A percentile compares a stretch with the other conserved stretches of the same genome.
Conservation (phyloP, 2,797 vertebrate genomes). For the Gephyroberyx darwinii region DNA sequence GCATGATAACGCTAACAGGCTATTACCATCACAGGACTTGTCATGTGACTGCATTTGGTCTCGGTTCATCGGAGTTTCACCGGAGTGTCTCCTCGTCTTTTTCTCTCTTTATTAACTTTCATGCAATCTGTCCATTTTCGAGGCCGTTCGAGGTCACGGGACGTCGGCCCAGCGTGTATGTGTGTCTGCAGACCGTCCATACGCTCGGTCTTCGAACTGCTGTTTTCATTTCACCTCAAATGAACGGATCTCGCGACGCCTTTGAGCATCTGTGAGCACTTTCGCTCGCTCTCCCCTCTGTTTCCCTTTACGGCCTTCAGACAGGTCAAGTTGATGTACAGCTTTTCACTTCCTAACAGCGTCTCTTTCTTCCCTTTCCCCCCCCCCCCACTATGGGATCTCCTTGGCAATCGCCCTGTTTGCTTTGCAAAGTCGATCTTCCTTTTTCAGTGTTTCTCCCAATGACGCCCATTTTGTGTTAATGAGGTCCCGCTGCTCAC, state of each 20-base stretch:
- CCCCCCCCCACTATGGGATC: neutral
- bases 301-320: constrained; percentile 7
- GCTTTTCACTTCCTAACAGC: neutral
- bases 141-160: neutral
- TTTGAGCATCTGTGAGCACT: neutral
- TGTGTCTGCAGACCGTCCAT: neutral
- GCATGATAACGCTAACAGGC: neutral
- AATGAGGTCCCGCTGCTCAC: constrained; percentile 52
- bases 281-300: neutral
- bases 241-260: neutral
- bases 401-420: constrained; percentile 13
- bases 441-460: constrained; percentile 4
- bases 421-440: constrained; percentile 20
- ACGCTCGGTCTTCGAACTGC: neutral
- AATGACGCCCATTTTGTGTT: constrained; percentile 21
- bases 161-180: neutral
- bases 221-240: neutral
- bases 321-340: constrained; percentile 19
- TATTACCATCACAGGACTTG: neutral
- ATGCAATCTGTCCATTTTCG: neutral
- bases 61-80: too few species aligned
- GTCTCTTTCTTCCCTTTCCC: neutral
- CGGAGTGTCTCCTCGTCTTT: neutral
- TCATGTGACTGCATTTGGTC: neutral
- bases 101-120: neutral